Conservation (phyloP, 1,140 invertebrate genomes). For the Druon quercuslanigerum region DNA sequence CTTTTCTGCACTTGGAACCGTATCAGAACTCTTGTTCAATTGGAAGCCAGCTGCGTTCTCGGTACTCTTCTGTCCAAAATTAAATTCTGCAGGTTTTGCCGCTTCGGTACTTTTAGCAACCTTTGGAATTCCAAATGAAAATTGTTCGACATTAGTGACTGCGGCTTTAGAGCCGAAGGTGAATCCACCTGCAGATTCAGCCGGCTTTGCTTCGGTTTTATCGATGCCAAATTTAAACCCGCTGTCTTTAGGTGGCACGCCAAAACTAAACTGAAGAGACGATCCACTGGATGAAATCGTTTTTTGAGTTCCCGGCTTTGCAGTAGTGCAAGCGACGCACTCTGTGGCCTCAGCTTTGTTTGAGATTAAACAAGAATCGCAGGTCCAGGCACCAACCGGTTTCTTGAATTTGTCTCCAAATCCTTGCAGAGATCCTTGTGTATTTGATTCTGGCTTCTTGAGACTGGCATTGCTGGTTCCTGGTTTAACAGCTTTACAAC, state of each 20-base stretch:
- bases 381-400: constrained; percentile 77
- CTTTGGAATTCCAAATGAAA: constrained; percentile 66
- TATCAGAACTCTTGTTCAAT: background rate
- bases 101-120: constrained; percentile 23
- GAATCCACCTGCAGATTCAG: constrained; percentile 53
- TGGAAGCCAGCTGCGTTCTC: constrained; percentile 25
- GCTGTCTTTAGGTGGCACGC: constrained; percentile 51
- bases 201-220: constrained; percentile 53
- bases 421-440: constrained; percentile 46
- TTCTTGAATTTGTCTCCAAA: constrained; percentile 75
- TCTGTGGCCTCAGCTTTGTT: constrained; percentile 76
- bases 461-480: constrained; percentile 56
- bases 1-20: background rate
- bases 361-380: constrained; percentile 78
- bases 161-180: constrained; percentile 49
- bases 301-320: constrained; percentile 69
- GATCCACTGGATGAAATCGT: constrained; percentile 51
- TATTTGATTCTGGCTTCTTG: constrained; percentile 50
- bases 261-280: constrained; percentile 62
- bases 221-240: constrained; percentile 74
- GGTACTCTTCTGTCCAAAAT: constrained; percentile 21
- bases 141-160: constrained; percentile 38
- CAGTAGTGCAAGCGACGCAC: constrained; percentile 77
- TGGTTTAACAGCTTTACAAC: constrained; percentile 82
- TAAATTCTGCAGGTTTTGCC: constrained; percentile 30